Base-by-base conservation (phyloP, 1,140 invertebrate genomes). In the Spodoptera frugiperda region DNA sequence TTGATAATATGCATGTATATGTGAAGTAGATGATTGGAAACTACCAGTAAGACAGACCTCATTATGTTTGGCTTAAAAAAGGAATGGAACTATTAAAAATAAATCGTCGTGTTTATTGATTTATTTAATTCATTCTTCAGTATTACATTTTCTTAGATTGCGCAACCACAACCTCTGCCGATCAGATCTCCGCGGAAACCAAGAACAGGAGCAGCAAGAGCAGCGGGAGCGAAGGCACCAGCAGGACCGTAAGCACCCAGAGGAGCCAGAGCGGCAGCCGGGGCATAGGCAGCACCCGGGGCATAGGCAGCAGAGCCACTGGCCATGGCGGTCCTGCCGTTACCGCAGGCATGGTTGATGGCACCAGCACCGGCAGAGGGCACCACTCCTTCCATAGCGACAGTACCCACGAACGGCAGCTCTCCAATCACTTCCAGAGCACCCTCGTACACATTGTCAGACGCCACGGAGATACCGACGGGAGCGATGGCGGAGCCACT, bases 291-390 rank as follows among this genome's bases (percentile, higher is more conserved):
- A 14, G 61, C 61, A 65, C 0, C 17, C 19, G 44, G n/a, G 10
- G 14, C 61, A n/a, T 46, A 46, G 25, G n/a, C 61, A 59, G 12
- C 55, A 33, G 12, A 59, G 61, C 19, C 33, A 39, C 33, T 39
- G 12, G 33, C 15, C 33, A 21, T 19, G 44, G 59, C 39, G 59
- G 14, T 33, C 33, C 33, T 39, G 33, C 33, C 33, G 6, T 39
- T 39, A 39, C 33, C 33, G 6, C 33, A 39, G 6, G 33, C 33
- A 10, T 39, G 33, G 33, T 39, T 39, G 33, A 39, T 9, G 15
- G 59, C 55, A 57, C 55, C 55, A 57, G 55, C 55, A n/a, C 19
- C 59, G 14, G 59, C 33, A 39, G 33, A 39, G 14, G 33, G 59
- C 14, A 44, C 14, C n/a, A 63, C 17, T 2, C 17, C 17, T 19